A percentile compares a stretch with the other conserved stretches of the same genome.
These are phyloP conservation scores for Butorides virescens DNA, from an alignment of 2,113 vertebrate genomes.

Conservation along the genomic window DNA sequence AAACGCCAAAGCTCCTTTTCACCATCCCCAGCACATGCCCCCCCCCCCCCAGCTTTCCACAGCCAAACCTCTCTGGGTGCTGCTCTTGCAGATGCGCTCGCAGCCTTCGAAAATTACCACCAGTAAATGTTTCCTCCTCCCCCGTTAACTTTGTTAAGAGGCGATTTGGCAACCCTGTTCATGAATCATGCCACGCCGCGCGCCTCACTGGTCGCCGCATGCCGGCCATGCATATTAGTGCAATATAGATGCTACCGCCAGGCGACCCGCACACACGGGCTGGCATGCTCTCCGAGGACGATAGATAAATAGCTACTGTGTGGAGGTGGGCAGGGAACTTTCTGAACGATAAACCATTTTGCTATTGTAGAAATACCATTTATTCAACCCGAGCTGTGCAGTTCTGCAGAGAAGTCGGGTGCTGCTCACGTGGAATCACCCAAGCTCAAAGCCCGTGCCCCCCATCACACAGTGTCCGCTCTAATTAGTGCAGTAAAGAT, in stretches of 20 bases:
- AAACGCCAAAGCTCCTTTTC: background rate
- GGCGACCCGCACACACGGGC: background rate
- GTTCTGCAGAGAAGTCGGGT: background rate
- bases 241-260: background rate
- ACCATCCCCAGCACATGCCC: background rate
- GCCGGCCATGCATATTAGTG: conserved; percentile 43
- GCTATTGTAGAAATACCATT: background rate
- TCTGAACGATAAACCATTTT: background rate
- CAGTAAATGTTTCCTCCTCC: background rate
- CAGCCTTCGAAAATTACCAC: background rate
- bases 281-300: conserved; percentile 24
- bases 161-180: conserved; percentile 29
- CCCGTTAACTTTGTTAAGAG: background rate
- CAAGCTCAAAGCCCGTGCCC: conserved; percentile 22
- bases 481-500: conserved; percentile 43
- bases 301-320: background rate
- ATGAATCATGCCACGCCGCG: background rate
- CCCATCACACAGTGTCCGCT: conserved; percentile 19
- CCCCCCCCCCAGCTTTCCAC: background rate
- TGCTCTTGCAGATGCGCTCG: background rate
- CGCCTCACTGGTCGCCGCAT: background rate
- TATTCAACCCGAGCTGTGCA: background rate
- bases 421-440: rapidly evolving
- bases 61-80: background rate
- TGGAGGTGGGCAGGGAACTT: conserved; percentile 61